Percentiles rank a stretch among this genome's conserved stretches.
phyloP scores from a whole-genome alignment of 2,113 vertebrate genomes.

The Camarhynchus parvulus region DNA sequence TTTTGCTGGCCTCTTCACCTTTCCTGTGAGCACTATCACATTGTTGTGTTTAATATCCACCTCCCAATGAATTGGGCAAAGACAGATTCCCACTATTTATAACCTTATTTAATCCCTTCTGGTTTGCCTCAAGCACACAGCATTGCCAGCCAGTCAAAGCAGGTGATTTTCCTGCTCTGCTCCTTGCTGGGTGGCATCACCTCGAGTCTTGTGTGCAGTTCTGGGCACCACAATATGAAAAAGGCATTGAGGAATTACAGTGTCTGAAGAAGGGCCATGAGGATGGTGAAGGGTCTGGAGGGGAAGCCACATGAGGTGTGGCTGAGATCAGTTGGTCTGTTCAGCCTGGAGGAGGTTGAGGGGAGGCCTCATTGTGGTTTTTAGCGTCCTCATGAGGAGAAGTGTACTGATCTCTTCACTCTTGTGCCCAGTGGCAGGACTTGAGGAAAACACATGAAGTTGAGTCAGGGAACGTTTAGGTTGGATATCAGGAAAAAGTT shows the following conservation, averaged over 20 bases:
- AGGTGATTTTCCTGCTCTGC: background rate
- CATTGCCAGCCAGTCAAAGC: background rate
- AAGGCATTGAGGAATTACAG: background rate
- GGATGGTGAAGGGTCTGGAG: background rate
- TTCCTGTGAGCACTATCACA: background rate
- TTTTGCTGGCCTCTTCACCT: background rate
- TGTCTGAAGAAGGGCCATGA: rapidly evolving
- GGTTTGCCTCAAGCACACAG: background rate
- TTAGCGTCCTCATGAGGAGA: background rate
- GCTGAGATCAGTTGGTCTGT: background rate
- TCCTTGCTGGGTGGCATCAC: background rate
- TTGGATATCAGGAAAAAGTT: background rate
- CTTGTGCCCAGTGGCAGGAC: background rate
- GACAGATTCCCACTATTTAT: background rate
- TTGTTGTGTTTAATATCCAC: background rate
- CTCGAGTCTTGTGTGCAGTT: background rate
- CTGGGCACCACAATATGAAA: background rate
- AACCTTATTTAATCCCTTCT: background rate
- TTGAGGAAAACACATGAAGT: background rate
- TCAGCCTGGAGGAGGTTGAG: background rate
- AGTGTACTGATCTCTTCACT: rapidly evolving
- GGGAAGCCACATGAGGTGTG: rapidly evolving
- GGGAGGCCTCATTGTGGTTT: background rate
- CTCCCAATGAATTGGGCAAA: background rate
- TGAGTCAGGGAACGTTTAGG: background rate